Evolutionary conservation across 64 coral and sea anemone genomes (phyloP), one percentile per base, ranked within the genome.

Genomic region (Dendrophyllia cribrosa): DNA sequence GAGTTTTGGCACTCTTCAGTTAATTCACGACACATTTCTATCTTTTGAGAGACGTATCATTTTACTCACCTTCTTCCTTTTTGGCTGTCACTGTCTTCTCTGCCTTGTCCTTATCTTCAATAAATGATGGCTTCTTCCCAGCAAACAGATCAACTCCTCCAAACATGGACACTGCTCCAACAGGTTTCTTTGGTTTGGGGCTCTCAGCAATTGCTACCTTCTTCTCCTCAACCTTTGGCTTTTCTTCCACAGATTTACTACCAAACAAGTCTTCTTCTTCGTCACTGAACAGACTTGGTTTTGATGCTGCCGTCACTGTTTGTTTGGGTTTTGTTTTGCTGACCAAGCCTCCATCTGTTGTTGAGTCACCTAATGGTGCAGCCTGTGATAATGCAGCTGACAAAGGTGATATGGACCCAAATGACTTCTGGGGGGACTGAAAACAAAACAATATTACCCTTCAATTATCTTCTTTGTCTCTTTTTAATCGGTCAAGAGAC

Each of bases 221-320:
- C 51, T 76, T 91, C 58, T 92, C 83, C 50, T 65, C 65, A 50
- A 69, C 74, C 10, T 73, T 74, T 60, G 51, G n/a, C 66, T 85
- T 49, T 10, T 72, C 75, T 58, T 88, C 74, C 22, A 75, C 55
- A 20, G 44, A 52, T 59, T 79, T 88, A 59, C 83, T 50, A 20
- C 89, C 59, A 88, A 97, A 97, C 15, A 97, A 72, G 58, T 97
- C 91, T 3, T 94, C 92, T 59, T 97, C 95, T n/a, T 97, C 92
- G 45, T 97, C 95, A 49, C 88, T 97, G 56, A 97, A 97, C n/a
- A 97, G 80, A 66, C 88, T 91, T 12, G 91, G 47, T 59, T 93
- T 93, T 3, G 72, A 14, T 22, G 82, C 44, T 7, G 34, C 52
- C 4, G 92, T 9, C 52, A 79, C 24, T 47, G 49, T 65, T 91